Conservation (phyloP, 2,113 vertebrate species). For the human (Homo sapiens) region GRCh38 chr2:159131501-159132000, state of each 20-base stretch:
- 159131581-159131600: neutral
- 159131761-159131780: neutral
- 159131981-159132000: neutral
- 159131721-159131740: conserved; percentile 26
- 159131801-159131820: conserved; percentile 43
- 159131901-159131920: conserved; percentile 40
- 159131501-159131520: accelerated
- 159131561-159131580: neutral
- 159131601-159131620: conserved; percentile 9
- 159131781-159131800: conserved; percentile 46
- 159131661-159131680: conserved; percentile 39
- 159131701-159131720: neutral
- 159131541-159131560: neutral
- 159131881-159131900: conserved; percentile 51
- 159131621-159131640: neutral
- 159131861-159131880: conserved; percentile 50
- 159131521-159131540: too few relatives aligned
- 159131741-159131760: conserved; percentile 38
- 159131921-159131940: neutral
- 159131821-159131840: conserved; percentile 58
- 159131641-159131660: neutral
- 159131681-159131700: conserved; percentile 36
- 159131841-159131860: conserved; percentile 58
- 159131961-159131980: neutral
- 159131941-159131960: neutral